A percentile compares a stretch with the other conserved stretches of the same genome.
phyloP scores from a whole-genome alignment of 2,888 invertebrate species.

The Heteropelma amictum region DNA sequence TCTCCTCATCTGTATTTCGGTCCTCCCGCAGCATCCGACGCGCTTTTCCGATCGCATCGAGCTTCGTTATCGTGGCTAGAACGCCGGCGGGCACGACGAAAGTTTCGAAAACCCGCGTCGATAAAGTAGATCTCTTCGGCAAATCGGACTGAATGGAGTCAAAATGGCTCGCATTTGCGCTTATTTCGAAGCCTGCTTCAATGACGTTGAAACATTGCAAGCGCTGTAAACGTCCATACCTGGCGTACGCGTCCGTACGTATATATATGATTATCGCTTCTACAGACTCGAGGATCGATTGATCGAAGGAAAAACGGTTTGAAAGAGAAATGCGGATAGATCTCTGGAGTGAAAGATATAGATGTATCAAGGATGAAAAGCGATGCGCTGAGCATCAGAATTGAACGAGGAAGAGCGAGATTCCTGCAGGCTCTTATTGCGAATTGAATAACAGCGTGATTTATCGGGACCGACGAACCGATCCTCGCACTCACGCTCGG shows the following conservation, averaged over 20 bases:
- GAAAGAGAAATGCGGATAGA: background rate
- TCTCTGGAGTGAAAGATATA: too few species aligned
- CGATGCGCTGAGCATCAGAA: constrained; percentile 1
- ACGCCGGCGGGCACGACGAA: too few species aligned
- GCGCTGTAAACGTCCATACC: background rate
- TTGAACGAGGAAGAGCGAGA: constrained; percentile 13
- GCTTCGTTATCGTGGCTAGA: too few species aligned
- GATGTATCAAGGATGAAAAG: constrained; percentile 1
- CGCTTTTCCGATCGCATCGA: too few species aligned
- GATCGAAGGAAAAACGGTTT: constrained; percentile 17
- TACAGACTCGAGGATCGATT: constrained; percentile 11
- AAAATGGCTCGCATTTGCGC: background rate
- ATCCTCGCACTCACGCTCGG: constrained; percentile 20
- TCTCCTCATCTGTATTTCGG: too few species aligned
- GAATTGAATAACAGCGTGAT: constrained; percentile 57
- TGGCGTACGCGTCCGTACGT: background rate
- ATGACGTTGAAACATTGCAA: background rate
- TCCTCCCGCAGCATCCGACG: too few species aligned
- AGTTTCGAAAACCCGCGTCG: too few species aligned
- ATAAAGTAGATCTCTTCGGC: too few species aligned
- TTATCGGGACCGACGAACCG: constrained; percentile 63
- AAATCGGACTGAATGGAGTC: too few species aligned
- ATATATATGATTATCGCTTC: too few species aligned
- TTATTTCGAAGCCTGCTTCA: background rate
- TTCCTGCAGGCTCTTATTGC: constrained; percentile 18